phyloP scores from a whole-genome alignment of 1,140 invertebrate genomes.

The Zaprionus lachaisei region DNA sequence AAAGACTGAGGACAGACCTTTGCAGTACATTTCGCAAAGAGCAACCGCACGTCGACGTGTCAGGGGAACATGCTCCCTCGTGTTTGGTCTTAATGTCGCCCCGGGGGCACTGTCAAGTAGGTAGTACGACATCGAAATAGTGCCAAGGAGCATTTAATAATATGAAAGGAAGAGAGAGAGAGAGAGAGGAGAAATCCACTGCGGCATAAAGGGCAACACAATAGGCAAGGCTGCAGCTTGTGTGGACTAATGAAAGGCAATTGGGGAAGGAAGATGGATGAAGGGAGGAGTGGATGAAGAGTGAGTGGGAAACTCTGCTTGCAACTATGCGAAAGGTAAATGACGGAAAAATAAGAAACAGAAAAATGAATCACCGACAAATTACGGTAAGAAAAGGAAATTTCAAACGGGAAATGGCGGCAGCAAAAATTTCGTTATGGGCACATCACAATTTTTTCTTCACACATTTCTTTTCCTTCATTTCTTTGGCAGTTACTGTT shows the following conservation, averaged over 20 bases:
- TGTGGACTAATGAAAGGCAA: not conserved
- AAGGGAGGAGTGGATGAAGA: no score
- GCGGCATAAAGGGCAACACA: conserved; percentile 4
- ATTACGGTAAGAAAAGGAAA: conserved; percentile 71
- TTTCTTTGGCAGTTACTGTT: conserved; percentile 33
- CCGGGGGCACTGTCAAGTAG: conserved; percentile 33
- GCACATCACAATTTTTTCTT: conserved; percentile 49
- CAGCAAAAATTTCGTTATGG: conserved; percentile 71
- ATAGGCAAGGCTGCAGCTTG: conserved; percentile 20
- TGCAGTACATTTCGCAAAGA: not conserved
- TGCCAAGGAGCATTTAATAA: conserved; percentile 65
- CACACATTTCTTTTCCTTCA: conserved; percentile 26
- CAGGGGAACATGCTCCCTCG: conserved; percentile 6
- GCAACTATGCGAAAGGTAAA: conserved; percentile 23
- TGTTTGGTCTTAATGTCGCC: conserved; percentile 51
- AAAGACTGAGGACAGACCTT: not conserved
- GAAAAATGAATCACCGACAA: conserved; percentile 78
- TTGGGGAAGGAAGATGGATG: not conserved
- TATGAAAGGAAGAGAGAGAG: not conserved
- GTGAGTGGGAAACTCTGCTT: not conserved
- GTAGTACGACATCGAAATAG: conserved; percentile 37
- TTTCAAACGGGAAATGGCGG: conserved; percentile 68
- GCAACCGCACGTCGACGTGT: conserved; percentile 8
- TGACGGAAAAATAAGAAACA: conserved; percentile 32
- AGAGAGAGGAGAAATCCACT: not conserved